Conservation (phyloP, 1,140 invertebrate genomes). For the Leptopilina clavipes region DNA sequence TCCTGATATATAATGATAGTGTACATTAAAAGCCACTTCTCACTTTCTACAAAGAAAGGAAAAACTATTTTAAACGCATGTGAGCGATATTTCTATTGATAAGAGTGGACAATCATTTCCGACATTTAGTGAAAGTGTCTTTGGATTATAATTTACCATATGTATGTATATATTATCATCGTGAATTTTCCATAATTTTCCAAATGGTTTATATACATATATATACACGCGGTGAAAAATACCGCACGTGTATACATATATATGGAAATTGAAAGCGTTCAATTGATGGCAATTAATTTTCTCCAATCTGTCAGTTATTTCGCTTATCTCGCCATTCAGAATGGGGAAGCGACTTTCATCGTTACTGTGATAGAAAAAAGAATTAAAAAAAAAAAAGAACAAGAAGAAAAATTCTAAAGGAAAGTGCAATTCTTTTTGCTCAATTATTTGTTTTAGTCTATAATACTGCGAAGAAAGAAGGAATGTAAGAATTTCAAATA, state of each 20-base stretch:
- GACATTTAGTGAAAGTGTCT: constrained; percentile 7
- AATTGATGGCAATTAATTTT: constrained; percentile 18
- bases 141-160: not conserved
- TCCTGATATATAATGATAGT: not conserved
- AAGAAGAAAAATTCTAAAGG: not conserved
- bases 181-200: constrained; percentile 5
- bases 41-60: constrained; percentile 15
- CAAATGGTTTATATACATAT: no score
- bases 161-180: not conserved
- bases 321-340: not conserved
- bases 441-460: not conserved
- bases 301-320: constrained; percentile 27
- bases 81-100: not conserved
- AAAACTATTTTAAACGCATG: not conserved
- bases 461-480: not conserved
- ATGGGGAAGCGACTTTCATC: constrained; percentile 1
- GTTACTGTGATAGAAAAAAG: not conserved
- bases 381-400: not conserved
- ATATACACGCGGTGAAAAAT: no score
- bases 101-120: constrained; percentile 1
- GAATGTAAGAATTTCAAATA: constrained; percentile 1
- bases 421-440: not conserved
- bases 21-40: not conserved
- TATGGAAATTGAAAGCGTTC: not conserved
- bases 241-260: not conserved